Percentiles rank a stretch among this genome's conserved stretches.
phyloP scores from a whole-genome alignment of 2,888 invertebrate species.

The Trissolcus japonicus region DNA sequence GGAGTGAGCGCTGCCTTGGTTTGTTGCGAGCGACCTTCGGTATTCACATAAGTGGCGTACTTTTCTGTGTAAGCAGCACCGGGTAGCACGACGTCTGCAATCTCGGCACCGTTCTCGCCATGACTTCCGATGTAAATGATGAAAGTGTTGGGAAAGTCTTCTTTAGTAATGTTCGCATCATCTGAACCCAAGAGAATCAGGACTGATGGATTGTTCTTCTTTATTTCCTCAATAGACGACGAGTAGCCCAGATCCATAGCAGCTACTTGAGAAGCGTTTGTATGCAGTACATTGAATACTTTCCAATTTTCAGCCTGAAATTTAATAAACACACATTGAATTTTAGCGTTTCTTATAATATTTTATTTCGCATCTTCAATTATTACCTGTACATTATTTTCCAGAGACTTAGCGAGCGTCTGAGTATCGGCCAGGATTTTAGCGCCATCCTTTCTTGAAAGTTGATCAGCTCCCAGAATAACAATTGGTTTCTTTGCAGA shows the following conservation, averaged over 20 bases:
- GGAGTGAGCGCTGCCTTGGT: slow-evolving; percentile 91
- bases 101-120: slow-evolving; percentile 94
- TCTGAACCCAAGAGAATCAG: slow-evolving; percentile 97
- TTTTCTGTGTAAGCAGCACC: slow-evolving; percentile 99
- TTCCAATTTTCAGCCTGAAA: slow-evolving; percentile 80
- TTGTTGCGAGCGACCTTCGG: slow-evolving; percentile 97
- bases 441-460: slow-evolving; percentile 87
- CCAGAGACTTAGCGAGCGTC: slow-evolving; percentile 81
- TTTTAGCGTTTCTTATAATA: background rate
- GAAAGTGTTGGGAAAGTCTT: slow-evolving; percentile 87
- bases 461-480: slow-evolving; percentile 91
- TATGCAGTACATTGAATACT: slow-evolving; percentile 95
- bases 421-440: slow-evolving; percentile 87
- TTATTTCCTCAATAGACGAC: slow-evolving; percentile 81
- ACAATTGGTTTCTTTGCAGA: slow-evolving; percentile 92
- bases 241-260: slow-evolving; percentile 96
- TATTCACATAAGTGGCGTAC: slow-evolving; percentile 97
- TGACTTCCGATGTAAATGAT: slow-evolving; percentile 91
- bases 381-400: slow-evolving; percentile 78
- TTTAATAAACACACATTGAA: slow-evolving; percentile 40
- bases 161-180: slow-evolving; percentile 85
- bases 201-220: slow-evolving; percentile 84
- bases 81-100: slow-evolving; percentile 95
- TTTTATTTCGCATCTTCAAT: background rate
- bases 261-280: slow-evolving; percentile 94